These are phyloP conservation scores for Propithecus deckenii DNA, from an alignment of 2,797 vertebrate species.

Conservation along the genomic window DNA sequence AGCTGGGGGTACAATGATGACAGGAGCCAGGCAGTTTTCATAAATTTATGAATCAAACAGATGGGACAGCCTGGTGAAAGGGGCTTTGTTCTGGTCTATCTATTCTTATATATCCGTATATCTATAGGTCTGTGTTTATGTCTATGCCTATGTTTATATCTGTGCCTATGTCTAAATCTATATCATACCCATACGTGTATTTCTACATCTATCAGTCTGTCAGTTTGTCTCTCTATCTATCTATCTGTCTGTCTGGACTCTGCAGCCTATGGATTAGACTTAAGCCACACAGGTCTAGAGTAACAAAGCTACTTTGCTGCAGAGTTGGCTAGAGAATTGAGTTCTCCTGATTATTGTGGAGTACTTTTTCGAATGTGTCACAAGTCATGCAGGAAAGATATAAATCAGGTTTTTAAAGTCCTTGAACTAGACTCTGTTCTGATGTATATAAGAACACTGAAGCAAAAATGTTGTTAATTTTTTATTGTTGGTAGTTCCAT, in stretches of 20 bases:
- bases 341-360: background rate
- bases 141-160: background rate
- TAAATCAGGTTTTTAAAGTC: background rate
- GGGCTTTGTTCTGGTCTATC: background rate
- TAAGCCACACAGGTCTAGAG: background rate
- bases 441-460: background rate
- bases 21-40: background rate
- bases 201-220: background rate
- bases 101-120: background rate
- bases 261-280: background rate
- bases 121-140: background rate
- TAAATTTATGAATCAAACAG: background rate
- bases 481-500: background rate
- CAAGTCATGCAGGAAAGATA: background rate
- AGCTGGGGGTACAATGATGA: too few relatives aligned
- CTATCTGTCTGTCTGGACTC: background rate
- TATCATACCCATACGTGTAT: too few relatives aligned
- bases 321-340: background rate
- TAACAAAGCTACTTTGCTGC: background rate
- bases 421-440: background rate
- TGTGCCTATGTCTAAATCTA: background rate
- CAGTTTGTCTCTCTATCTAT: background rate
- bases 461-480: background rate
- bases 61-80: background rate
- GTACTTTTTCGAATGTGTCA: background rate